These are phyloP conservation scores for Carollia perspicillata DNA, from an alignment of 2,113 vertebrate species.

Conservation along the genomic window DNA sequence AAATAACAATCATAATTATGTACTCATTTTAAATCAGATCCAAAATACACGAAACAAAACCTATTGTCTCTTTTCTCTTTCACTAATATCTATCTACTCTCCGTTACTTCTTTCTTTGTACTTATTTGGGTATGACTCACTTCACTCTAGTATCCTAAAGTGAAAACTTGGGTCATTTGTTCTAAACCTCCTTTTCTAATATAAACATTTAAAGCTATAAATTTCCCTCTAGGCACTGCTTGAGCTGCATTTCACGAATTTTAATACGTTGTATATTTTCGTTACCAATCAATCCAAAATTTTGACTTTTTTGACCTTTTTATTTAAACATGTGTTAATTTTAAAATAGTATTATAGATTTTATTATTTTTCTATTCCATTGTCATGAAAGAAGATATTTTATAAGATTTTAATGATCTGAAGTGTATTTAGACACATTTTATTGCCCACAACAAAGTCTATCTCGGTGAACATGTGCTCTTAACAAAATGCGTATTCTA, in stretches of 20 bases:
- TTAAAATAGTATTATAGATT: not conserved
- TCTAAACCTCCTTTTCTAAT: not conserved
- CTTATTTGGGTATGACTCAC: not conserved
- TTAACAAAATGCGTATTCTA: not conserved
- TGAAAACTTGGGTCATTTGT: not conserved
- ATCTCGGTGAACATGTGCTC: not conserved
- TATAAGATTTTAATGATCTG: not conserved
- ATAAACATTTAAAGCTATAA: not conserved
- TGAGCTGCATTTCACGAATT: not conserved
- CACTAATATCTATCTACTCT: not conserved
- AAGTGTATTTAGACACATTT: not conserved
- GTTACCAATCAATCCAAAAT: not conserved
- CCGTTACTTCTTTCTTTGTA: not conserved
- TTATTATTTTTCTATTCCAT: not conserved
- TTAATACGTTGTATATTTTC: not conserved
- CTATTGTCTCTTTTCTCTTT: not conserved
- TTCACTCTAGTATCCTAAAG: not conserved
- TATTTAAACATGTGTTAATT: constrained; percentile 6
- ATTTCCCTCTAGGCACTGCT: too few species aligned
- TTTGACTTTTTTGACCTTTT: not conserved
- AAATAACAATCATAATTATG: not conserved
- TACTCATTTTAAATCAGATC: not conserved
- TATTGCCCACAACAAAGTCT: not conserved
- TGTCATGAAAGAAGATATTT: not conserved
- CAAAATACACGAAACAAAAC: not conserved